Evolutionary conservation across 2,797 vertebrate genomes (phyloP).

Genomic region (Prunella strophiata): DNA sequence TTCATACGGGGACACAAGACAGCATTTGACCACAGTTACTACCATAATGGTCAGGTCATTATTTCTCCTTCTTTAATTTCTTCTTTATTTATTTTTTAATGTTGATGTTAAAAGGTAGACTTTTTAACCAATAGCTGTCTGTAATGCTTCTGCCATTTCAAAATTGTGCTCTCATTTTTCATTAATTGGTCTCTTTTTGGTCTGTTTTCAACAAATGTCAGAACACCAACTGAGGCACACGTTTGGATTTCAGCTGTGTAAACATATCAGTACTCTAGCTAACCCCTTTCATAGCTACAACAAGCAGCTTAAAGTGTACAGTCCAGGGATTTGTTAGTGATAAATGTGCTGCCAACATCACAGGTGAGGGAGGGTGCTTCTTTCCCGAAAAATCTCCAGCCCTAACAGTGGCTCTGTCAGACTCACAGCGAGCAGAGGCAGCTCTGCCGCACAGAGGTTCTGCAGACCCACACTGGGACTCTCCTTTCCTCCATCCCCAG

Average conservation of each 20-base stretch:
- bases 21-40: neutral
- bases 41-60: neutral
- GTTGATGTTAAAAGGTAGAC: neutral
- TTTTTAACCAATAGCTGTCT: conserved; percentile 36
- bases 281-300: neutral
- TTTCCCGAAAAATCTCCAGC: neutral
- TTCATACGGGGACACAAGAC: neutral
- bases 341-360: neutral
- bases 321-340: neutral
- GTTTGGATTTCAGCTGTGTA: neutral
- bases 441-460: neutral
- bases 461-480: neutral
- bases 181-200: conserved; percentile 1
- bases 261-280: neutral
- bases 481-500: neutral
- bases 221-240: neutral
- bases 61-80: neutral
- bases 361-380: neutral
- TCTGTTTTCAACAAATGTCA: neutral
- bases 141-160: conserved; percentile 25
- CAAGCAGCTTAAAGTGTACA: neutral
- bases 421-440: neutral
- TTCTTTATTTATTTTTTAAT: neutral
- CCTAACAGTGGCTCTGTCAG: fast-evolving
- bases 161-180: conserved; percentile 19